Evolutionary conservation across 2,888 invertebrate species (phyloP).

Genomic region (Congeria kusceri): DNA sequence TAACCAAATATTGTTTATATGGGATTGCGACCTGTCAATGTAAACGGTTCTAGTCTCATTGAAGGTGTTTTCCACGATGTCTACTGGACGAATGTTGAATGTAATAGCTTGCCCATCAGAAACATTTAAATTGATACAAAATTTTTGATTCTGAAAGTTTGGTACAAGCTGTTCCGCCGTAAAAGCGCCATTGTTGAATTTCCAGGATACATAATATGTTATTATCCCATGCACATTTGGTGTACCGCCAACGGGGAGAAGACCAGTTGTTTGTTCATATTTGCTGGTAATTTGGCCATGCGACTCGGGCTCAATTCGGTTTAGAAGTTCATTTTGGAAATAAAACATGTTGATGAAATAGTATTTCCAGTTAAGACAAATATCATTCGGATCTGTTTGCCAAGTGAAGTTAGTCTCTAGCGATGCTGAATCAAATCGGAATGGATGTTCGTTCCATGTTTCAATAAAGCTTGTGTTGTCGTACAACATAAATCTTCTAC

Average conservation of each 20-base stretch:
- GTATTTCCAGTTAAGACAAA: constrained; percentile 56
- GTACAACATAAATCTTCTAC: constrained; percentile 54
- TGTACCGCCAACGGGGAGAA: constrained; percentile 56
- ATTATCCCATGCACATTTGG: constrained; percentile 57
- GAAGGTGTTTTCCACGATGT: constrained; percentile 49
- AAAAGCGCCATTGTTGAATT: background rate
- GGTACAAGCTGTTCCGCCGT: constrained; percentile 15
- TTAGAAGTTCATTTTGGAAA: constrained; percentile 31
- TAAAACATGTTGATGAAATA: constrained; percentile 47
- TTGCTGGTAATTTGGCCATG: constrained; percentile 6
- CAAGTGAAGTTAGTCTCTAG: constrained; percentile 38
- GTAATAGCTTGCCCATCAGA: constrained; percentile 58
- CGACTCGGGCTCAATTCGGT: constrained; percentile 21
- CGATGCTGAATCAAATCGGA: constrained; percentile 43
- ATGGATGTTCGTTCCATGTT: constrained; percentile 14
- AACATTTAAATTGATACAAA: constrained; percentile 32
- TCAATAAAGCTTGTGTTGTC: constrained; percentile 50
- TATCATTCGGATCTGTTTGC: constrained; percentile 52
- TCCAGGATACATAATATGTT: constrained; percentile 31
- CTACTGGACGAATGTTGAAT: constrained; percentile 45
- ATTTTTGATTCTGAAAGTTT: constrained; percentile 42
- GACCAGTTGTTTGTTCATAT: constrained; percentile 57
- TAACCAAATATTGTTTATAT: constrained; percentile 58
- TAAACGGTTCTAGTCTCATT: constrained; percentile 45
- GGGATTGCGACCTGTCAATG: constrained; percentile 59